Percentiles rank a stretch among this genome's conserved stretches.
phyloP scores from a whole-genome alignment of 1,140 invertebrate genomes.

The Lanistes nyassanus region DNA sequence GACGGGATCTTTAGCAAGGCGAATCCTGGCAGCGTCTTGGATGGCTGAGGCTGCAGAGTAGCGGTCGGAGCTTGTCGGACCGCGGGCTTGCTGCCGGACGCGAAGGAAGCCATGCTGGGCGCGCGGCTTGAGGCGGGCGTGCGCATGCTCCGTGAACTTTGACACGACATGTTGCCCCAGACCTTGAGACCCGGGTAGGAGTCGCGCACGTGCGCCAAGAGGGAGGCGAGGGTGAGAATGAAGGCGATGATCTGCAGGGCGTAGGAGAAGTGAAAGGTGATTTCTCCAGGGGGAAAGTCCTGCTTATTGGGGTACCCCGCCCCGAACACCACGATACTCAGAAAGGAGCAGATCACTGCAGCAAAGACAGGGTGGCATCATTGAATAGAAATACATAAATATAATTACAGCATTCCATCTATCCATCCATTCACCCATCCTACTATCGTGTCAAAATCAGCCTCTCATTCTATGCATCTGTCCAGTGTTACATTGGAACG shows the following conservation, averaged over 20 bases:
- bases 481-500: background rate
- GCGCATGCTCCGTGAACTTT: background rate
- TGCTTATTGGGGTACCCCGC: conserved; percentile 6
- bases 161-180: conserved; percentile 9
- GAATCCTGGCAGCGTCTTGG: conserved; percentile 9
- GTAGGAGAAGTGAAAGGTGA: conserved; percentile 15
- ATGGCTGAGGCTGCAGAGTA: background rate
- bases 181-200: background rate
- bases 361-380: background rate
- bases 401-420: background rate
- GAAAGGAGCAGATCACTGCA: conserved; percentile 16
- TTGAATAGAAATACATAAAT: background rate
- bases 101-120: background rate
- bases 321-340: conserved; percentile 17
- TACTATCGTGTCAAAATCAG: too few species aligned
- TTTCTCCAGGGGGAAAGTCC: conserved; percentile 8
- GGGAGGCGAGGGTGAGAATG: conserved; percentile 4
- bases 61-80: background rate
- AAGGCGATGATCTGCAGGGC: conserved; percentile 21
- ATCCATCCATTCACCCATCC: too few species aligned
- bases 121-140: background rate
- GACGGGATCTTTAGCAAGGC: conserved; percentile 15
- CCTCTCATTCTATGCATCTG: background rate
- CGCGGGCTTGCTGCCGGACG: background rate
- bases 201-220: conserved; percentile 14